These are phyloP conservation scores for Embiotoca jacksoni DNA, from an alignment of 2,113 vertebrate genomes.

Conservation along the genomic window DNA sequence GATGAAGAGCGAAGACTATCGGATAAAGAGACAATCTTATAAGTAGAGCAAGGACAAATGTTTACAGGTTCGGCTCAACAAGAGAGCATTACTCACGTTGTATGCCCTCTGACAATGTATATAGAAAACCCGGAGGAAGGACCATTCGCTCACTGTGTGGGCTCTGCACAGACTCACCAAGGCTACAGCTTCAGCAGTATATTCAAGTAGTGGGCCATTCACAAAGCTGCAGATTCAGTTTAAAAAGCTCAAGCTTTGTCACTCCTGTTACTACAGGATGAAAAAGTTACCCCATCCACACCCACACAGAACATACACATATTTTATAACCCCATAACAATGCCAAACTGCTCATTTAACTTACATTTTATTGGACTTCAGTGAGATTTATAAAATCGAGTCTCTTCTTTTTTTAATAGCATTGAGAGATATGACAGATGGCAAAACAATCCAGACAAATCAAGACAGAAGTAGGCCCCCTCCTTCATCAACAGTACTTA, in stretches of 20 bases:
- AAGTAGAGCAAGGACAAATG: constrained; percentile 34
- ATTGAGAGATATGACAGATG: constrained; percentile 45
- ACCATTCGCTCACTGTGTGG: constrained; percentile 46
- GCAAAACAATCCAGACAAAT: constrained; percentile 31
- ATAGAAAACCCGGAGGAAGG: constrained; percentile 44
- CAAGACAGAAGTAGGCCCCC: constrained; percentile 35
- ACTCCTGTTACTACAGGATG: constrained; percentile 3
- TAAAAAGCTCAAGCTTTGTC: constrained; percentile 39
- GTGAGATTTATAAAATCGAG: background rate
- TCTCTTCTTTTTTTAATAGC: background rate
- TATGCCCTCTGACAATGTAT: constrained; percentile 18
- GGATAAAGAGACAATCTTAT: constrained; percentile 21
- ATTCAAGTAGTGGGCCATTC: constrained; percentile 43
- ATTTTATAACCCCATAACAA: constrained; percentile 19
- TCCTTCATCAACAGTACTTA: background rate
- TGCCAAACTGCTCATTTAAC: background rate
- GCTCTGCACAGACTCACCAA: constrained; percentile 60
- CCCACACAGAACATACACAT: background rate
- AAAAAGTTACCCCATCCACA: constrained; percentile 10
- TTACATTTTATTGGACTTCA: background rate
- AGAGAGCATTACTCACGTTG: constrained; percentile 43
- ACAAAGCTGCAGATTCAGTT: constrained; percentile 24
- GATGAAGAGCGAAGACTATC: background rate
- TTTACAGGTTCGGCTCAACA: constrained; percentile 45
- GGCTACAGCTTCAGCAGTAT: constrained; percentile 52